Evolutionary conservation across 2,113 vertebrate species (phyloP).

Genomic region (Peromyscus leucopus): DNA sequence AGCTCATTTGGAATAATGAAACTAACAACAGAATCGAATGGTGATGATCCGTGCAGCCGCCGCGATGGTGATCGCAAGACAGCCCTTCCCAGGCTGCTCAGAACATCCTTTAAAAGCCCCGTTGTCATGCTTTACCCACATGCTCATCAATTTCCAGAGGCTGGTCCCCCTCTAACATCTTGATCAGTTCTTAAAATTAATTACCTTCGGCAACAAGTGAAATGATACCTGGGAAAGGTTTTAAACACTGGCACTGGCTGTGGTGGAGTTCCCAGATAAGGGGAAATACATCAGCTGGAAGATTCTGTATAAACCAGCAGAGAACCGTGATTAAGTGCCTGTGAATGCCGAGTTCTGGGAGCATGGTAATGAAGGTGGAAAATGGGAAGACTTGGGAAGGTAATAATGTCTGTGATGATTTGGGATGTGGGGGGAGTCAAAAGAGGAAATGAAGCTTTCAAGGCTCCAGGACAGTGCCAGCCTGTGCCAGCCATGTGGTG

Average conservation of each 20-base stretch:
- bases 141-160: slow-evolving; percentile 52
- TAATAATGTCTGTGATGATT: slow-evolving; percentile 15
- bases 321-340: slow-evolving; percentile 72
- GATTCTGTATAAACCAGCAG: slow-evolving; percentile 58
- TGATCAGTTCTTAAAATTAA: slow-evolving; percentile 77
- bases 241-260: not conserved
- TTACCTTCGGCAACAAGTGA: slow-evolving; percentile 53
- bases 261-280: slow-evolving; percentile 70
- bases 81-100: not conserved
- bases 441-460: not conserved
- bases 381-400: slow-evolving; percentile 44
- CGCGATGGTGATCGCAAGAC: not conserved
- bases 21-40: slow-evolving; percentile 11
- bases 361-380: slow-evolving; percentile 15
- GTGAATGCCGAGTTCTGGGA: not conserved
- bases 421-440: not conserved
- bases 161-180: slow-evolving; percentile 53
- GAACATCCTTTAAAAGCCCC: not conserved
- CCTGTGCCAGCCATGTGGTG: too few species aligned
- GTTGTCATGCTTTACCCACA: slow-evolving; percentile 37
- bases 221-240: slow-evolving; percentile 58
- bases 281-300: slow-evolving; percentile 35
- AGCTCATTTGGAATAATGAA: slow-evolving; percentile 67
- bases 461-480: not conserved
- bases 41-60: not conserved